Base-by-base conservation (phyloP, 2,797 vertebrate genomes). In the Platyrinchus mystaceus region DNA sequence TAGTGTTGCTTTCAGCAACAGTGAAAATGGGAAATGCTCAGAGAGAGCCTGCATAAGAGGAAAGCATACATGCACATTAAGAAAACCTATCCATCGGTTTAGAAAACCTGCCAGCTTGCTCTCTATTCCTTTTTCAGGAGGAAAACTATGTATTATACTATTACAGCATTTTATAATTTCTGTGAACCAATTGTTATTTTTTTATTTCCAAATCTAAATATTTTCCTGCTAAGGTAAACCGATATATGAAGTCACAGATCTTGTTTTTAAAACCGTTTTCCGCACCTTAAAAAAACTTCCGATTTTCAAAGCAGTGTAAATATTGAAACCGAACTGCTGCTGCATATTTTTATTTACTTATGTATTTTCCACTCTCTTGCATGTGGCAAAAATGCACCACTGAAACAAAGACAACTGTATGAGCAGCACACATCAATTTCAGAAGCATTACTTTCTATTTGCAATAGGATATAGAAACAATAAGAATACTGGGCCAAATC, bases 401-500 rank as follows among this genome's bases (percentile, higher is more conserved):
- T 74, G 90, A 96, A 94, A 91, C 84, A 94, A 94, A 87, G 87
- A 74, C 59, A 90, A 90, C 75, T 77, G 62, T 58, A 78, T 23
- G 43, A 89, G 56, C 63, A 90, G 71, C 52, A 67, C 49, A 70
- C 78, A 94, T 67, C 10, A 8, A 76, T 94, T 93, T 88, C 83
- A 93, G 88, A 86, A 88, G 83, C 80, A 5, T 46, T 87, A 94
- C 93, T 94, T 95, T 96, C 94, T 96, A 94, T 94, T 94, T 94
- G 95, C 93, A 91, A 77, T 96, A 95, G 96, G 95, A 97, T 96
- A 96, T 93, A 96, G 94, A 86, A 97, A 97, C 96, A 97, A 96
- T 96, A 93, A 96, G 95, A 84, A 93, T 2, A 18, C 91, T 94
- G 90, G 95, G 96, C 96, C 96, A 97, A 96, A 96, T 94, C 77